Evolutionary conservation across 2,888 invertebrate genomes (phyloP).

Genomic region (Artemia sp.): DNA sequence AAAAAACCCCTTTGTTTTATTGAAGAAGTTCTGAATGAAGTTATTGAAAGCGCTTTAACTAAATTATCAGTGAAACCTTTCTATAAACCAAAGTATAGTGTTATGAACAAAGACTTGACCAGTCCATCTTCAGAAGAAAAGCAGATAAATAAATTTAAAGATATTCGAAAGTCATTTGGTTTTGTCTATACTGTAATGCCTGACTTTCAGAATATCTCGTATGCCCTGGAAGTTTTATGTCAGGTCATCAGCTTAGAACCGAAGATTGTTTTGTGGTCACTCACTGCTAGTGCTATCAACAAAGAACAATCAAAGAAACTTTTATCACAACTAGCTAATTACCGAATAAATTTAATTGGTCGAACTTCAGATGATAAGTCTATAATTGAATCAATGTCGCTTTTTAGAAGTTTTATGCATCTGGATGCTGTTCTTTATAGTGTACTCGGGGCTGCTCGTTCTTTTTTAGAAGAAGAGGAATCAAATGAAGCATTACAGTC

Average conservation of each 20-base stretch:
- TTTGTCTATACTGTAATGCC: constrained; percentile 61
- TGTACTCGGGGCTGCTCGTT: constrained; percentile 44
- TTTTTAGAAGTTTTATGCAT: constrained; percentile 58
- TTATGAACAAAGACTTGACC: constrained; percentile 24
- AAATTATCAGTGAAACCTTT: constrained; percentile 15
- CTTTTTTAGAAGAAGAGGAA: constrained; percentile 54
- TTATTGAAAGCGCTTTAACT: constrained; percentile 39
- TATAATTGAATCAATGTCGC: constrained; percentile 45
- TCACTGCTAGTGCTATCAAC: constrained; percentile 50
- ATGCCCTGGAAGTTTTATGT: constrained; percentile 53
- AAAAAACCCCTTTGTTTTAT: constrained; percentile 33
- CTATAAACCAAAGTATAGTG: constrained; percentile 15
- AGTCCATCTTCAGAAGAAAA: constrained; percentile 27
- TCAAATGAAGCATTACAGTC: constrained; percentile 46
- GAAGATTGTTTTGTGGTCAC: constrained; percentile 51
- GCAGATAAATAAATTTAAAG: constrained; percentile 27
- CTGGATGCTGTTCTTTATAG: constrained; percentile 50
- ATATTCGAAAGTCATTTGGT: constrained; percentile 33
- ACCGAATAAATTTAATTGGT: constrained; percentile 13
- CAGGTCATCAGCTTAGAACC: constrained; percentile 52
- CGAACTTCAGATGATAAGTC: constrained; percentile 25
- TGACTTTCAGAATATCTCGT: constrained; percentile 53
- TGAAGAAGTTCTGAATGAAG: constrained; percentile 41
- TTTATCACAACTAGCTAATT: constrained; percentile 27
- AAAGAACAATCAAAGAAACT: constrained; percentile 37